phyloP scores from a whole-genome alignment of 2,113 vertebrate species.

The Gobiocypris rarus region DNA sequence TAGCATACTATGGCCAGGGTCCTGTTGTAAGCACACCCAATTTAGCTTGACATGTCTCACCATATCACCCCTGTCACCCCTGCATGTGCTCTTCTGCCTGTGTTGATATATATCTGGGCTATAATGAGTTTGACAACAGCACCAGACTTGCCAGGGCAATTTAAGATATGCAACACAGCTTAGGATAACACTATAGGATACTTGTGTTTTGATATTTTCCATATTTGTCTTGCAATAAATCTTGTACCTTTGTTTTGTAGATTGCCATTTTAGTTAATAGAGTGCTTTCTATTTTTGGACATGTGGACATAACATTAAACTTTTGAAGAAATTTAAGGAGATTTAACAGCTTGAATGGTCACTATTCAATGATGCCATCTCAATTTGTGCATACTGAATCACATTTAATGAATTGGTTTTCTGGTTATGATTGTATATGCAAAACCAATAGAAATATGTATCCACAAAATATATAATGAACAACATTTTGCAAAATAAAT shows the following conservation, averaged over 20 bases:
- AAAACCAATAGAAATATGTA: no score
- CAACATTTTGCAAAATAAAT: no score
- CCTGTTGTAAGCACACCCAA: constrained; percentile 63
- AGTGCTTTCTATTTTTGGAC: neutral
- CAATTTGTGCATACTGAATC: neutral
- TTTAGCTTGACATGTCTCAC: constrained; percentile 63
- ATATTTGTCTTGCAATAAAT: neutral
- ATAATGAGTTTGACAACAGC: constrained; percentile 30
- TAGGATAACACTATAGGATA: neutral
- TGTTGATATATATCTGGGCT: constrained; percentile 53
- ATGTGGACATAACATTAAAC: neutral
- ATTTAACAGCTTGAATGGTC: neutral
- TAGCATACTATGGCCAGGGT: constrained; percentile 69
- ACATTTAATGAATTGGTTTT: neutral
- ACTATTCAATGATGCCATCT: neutral
- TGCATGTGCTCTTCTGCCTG: constrained; percentile 62
- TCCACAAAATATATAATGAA: no score
- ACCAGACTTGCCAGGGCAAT: constrained; percentile 21
- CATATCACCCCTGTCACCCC: constrained; percentile 56
- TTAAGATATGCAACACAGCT: neutral
- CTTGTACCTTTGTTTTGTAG: neutral
- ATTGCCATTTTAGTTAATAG: neutral
- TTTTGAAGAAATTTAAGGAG: no score
- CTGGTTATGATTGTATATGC: no score
- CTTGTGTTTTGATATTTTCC: neutral